Evolutionary conservation across 1,140 invertebrate genomes (phyloP).

Genomic region (Scaptomyza pallida): DNA sequence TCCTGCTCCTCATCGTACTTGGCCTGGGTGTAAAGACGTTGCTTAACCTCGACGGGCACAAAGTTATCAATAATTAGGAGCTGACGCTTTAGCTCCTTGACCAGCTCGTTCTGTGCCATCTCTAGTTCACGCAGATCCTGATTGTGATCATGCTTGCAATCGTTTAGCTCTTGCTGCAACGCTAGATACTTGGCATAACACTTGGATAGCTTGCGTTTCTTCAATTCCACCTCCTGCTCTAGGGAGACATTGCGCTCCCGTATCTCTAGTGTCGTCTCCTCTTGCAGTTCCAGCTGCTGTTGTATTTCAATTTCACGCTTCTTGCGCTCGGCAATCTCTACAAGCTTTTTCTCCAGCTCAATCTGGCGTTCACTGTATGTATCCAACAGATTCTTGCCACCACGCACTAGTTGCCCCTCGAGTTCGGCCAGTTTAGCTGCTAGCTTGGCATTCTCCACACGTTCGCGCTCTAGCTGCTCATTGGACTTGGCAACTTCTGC

Average conservation of each 20-base stretch:
- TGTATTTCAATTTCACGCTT: conserved; percentile 92
- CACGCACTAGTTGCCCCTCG: conserved; percentile 94
- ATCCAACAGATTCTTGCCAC: conserved; percentile 94
- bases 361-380: conserved; percentile 95
- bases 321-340: conserved; percentile 94
- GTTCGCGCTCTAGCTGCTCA: conserved; percentile 84
- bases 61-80: conserved; percentile 98
- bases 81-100: conserved; percentile 91
- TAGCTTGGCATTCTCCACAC: conserved; percentile 84
- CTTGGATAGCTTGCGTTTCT: conserved; percentile 94
- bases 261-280: conserved; percentile 94
- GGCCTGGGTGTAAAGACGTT: conserved; percentile 90
- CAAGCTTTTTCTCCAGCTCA: conserved; percentile 90
- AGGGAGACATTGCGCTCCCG: conserved; percentile 93
- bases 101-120: conserved; percentile 91
- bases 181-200: conserved; percentile 84
- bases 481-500: conserved; percentile 84
- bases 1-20: conserved; percentile 95
- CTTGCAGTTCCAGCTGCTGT: conserved; percentile 93
- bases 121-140: conserved; percentile 92
- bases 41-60: conserved; percentile 95
- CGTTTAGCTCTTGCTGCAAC: conserved; percentile 90
- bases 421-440: conserved; percentile 87
- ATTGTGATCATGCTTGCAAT: conserved; percentile 92
- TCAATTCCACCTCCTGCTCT: conserved; percentile 96